These are phyloP conservation scores for Vulpes vulpes DNA, from an alignment of 2,113 vertebrate species.

Conservation along the genomic window DNA sequence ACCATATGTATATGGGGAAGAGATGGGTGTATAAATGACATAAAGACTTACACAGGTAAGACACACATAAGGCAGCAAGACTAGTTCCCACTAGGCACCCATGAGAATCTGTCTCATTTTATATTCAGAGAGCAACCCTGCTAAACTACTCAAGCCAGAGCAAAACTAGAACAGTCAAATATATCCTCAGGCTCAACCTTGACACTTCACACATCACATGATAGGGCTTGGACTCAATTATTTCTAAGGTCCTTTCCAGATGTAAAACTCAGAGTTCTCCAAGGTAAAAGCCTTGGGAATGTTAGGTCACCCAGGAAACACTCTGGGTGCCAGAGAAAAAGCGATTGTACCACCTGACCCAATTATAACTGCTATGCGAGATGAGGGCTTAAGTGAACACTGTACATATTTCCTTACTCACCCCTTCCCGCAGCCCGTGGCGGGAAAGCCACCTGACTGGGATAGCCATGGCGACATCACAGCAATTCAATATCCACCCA, in stretches of 20 bases:
- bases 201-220: not conserved
- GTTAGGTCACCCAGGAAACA: not conserved
- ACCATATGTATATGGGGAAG: not conserved
- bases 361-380: not conserved
- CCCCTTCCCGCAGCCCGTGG: not conserved
- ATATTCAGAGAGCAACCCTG: not conserved
- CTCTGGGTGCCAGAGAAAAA: conserved; percentile 5
- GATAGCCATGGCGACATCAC: not conserved
- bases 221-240: not conserved
- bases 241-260: not conserved
- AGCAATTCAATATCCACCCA: not conserved
- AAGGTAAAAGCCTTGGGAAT: not conserved
- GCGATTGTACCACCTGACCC: conserved; percentile 24
- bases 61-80: not conserved
- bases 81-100: not conserved
- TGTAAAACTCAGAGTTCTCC: not conserved
- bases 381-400: not conserved
- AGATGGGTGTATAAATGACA: not conserved
- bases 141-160: not conserved
- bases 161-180: conserved; percentile 53
- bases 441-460: not conserved
- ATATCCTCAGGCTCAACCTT: not conserved
- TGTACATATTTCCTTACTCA: not conserved
- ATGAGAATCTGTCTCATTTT: not conserved
- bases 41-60: not conserved